Base-by-base conservation (phyloP, 1,140 invertebrate genomes). In the Hyposmocoma kahamanoa region DNA sequence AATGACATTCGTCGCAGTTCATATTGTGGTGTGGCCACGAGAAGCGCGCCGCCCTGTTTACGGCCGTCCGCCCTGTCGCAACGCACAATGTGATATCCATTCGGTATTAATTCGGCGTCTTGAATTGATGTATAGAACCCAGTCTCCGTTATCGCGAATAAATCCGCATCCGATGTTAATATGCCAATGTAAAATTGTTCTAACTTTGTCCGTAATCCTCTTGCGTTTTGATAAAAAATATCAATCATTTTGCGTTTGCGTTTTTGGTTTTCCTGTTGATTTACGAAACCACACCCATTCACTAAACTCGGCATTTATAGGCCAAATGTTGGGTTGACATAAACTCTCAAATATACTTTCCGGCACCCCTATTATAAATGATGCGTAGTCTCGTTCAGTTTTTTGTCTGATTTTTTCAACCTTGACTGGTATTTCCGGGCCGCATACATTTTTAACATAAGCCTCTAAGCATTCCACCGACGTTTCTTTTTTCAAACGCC, bases 351-450 rank as follows among this genome's bases (percentile, higher is more conserved):
- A 41, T 13, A 17, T 41, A 20, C 38, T 41, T 41, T 41, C 38
- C 15, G 15, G 38, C 9, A 41, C 38, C 8, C 38, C 38, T 19
- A 41, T n/a, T 3, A 21, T 41, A 41, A 41, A 41, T 3, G 38
- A 41, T 9, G 5, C 19, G 20, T 41, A 41, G 13, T 41, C 38
- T 20, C 38, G 3, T 41, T 41, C 38, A 4, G 38, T 41, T 20
- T 41, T 41, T 19, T 41, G 38, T 41, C 13, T 41, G 8, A 41
- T 41, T 41, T 41, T 41, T 19, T 41, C 38, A 3, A 41, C 38
- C 20, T 41, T 18, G 8, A 41, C 20, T 9, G 38, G 8, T 41
- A 20, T 19, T 5, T 18, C 20, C n/a, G 3, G 3, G 11, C 24
- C 24, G 11, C 24, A 28, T 6, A 28, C 11, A 28, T 11, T 28